These are phyloP conservation scores for Spea bombifrons DNA, from an alignment of 2,113 vertebrate genomes.

Conservation along the genomic window DNA sequence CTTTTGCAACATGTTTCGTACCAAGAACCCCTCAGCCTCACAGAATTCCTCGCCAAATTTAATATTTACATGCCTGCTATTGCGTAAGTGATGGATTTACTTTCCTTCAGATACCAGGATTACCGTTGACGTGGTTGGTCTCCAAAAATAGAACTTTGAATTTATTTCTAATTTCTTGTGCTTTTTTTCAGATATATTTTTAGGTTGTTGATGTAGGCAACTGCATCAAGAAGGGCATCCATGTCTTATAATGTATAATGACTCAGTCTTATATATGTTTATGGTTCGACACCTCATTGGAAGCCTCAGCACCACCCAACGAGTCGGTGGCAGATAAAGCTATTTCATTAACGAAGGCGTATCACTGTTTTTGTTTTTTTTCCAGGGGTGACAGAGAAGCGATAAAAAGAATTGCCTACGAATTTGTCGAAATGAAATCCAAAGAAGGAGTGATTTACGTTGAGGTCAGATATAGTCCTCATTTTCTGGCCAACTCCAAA, in stretches of 20 bases:
- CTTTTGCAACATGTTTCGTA: constrained; percentile 64
- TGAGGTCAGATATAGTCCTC: constrained; percentile 90
- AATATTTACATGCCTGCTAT: constrained; percentile 85
- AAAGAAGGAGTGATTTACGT: constrained; percentile 83
- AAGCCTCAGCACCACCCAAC: not conserved
- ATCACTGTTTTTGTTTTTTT: not conserved
- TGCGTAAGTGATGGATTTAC: constrained; percentile 74
- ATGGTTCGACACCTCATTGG: not conserved
- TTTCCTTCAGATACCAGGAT: no score
- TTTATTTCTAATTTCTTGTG: no score
- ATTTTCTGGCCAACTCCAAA: constrained; percentile 80
- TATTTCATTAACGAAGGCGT: no score
- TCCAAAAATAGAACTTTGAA: no score
- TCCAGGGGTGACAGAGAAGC: constrained; percentile 86
- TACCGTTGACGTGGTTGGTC: no score
- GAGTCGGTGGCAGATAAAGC: no score
- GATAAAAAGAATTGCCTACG: constrained; percentile 83
- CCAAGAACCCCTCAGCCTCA: constrained; percentile 66
- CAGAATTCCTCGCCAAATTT: constrained; percentile 80
- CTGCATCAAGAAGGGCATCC: no score
- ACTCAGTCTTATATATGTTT: not conserved
- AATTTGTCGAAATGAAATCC: constrained; percentile 92
- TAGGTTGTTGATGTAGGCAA: no score
- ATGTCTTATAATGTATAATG: no score
- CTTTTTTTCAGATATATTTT: no score